Base-by-base conservation (phyloP, 1,140 invertebrate species). In the Zaprionus ghesquierei region DNA sequence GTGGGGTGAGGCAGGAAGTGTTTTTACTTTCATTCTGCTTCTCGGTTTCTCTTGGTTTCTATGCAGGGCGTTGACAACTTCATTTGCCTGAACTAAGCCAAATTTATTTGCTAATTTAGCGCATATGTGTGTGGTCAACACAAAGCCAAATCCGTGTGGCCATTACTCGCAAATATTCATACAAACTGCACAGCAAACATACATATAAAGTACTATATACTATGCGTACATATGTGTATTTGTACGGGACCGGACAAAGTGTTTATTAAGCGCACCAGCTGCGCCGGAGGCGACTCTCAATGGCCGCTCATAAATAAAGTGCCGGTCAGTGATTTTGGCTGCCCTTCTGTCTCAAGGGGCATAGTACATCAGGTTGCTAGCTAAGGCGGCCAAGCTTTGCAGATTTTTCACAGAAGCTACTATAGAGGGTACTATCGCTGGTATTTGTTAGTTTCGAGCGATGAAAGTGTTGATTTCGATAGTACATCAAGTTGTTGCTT, bases 261-360 rank as follows among this genome's bases (percentile, higher is more conserved):
- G 51, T 87, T 82, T 86, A 86, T 87, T 87, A 87, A 76, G 72
- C 75, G 79, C 82, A 87, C 82, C 82, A 86, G 82, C 82, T 86
- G 82, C 46, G 53, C 49, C 75, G 63, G 65, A 64, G 82, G 79
- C 79, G 64, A 69, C 75, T 75, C 82, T 63, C 82, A 86, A 86
- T 86, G 82, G 72, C 65, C 64, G 75, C 82, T 87, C 82, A 86
- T 86, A 87, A 86, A 86, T 86, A 87, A 86, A 86, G 69, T 77
- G 82, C 79, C 72, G 75, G 69, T 51, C 79, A 79, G 60, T 86
- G 82, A 86, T 86, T 86, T 86, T 35, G 50, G 18, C 25, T 63
- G 25, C 66, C 46, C 65, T 58, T 54, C 27, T 29, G 46, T 22
- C 38, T 31, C 18, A 15, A 44, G 20, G 66, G 27, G 66, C 35